These are phyloP conservation scores for Gulo gulo DNA, from an alignment of 2,113 vertebrate species.

Conservation along the genomic window DNA sequence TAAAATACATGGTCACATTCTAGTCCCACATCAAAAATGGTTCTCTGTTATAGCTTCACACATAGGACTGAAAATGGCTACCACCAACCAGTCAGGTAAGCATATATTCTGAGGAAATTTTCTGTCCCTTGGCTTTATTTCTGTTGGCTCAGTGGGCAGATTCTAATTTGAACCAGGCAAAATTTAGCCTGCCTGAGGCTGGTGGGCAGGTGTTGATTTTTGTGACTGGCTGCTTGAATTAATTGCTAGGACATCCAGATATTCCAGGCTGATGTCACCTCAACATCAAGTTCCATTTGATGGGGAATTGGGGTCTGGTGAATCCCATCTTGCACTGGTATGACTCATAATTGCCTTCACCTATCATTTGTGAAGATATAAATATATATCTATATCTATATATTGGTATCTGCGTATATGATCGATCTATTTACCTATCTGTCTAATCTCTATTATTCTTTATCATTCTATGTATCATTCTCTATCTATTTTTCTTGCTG, in stretches of 20 bases:
- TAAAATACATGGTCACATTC: constrained; percentile 51
- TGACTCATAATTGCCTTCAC: not conserved
- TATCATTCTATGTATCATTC: not conserved
- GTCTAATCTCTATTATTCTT: not conserved
- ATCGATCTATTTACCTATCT: not conserved
- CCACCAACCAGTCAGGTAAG: constrained; percentile 69
- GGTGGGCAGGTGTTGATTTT: constrained; percentile 68
- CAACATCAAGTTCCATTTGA: not conserved
- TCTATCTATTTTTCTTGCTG: not conserved
- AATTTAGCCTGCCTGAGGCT: constrained; percentile 67
- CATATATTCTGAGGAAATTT: not conserved
- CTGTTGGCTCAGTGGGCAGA: constrained; percentile 65
- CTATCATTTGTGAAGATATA: not conserved
- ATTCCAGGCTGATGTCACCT: constrained; percentile 30
- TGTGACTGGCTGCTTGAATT: constrained; percentile 52
- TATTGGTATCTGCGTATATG: not conserved
- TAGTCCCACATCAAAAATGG: not conserved
- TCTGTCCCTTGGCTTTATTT: constrained; percentile 59
- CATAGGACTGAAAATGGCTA: constrained; percentile 58
- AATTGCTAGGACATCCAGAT: constrained; percentile 43
- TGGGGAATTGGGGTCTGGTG: not conserved
- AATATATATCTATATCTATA: not conserved
- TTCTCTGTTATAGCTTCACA: constrained; percentile 47
- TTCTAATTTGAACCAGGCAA: constrained; percentile 68
- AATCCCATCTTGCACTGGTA: not conserved